Conservation (phyloP, 1,140 invertebrate genomes). For the Eueides isabella region DNA sequence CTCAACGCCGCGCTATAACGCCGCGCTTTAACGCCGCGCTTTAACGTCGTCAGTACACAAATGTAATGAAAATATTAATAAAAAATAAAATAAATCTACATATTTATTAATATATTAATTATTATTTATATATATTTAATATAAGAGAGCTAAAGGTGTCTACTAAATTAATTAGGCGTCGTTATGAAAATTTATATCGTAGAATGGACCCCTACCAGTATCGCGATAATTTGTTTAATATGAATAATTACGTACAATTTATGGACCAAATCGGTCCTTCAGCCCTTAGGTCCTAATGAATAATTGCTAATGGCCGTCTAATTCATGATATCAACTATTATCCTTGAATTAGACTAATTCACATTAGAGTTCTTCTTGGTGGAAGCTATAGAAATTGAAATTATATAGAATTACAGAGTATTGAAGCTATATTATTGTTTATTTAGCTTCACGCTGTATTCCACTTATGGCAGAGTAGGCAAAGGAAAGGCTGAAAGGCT, state of each 20-base stretch:
- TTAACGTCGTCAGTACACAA: too few relatives aligned
- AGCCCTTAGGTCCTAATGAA: constrained; percentile 12
- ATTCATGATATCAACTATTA: neutral
- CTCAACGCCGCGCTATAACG: too few relatives aligned
- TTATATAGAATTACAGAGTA: too few relatives aligned
- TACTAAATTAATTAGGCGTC: neutral
- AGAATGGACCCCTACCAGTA: neutral
- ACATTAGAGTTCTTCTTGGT: too few relatives aligned
- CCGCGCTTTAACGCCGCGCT: too few relatives aligned
- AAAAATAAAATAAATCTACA: too few relatives aligned
- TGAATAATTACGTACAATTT: constrained; percentile 9
- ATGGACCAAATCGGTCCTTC: constrained; percentile 4
- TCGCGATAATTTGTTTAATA: constrained; percentile 10
- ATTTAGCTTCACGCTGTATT: too few relatives aligned
- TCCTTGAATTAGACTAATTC: neutral
- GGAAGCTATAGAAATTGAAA: too few relatives aligned
- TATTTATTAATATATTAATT: neutral
- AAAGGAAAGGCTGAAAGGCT: too few relatives aligned
- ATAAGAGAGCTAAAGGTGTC: neutral
- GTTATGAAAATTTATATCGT: neutral
- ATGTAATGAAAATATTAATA: too few relatives aligned
- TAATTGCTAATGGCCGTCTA: neutral
- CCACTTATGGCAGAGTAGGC: too few relatives aligned
- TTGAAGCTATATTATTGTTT: too few relatives aligned
- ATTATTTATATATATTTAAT: neutral